Evolutionary conservation across 2,113 vertebrate genomes (phyloP), one percentile per base, ranked within the genome.

Genomic region (Paedocypris sp.): DNA sequence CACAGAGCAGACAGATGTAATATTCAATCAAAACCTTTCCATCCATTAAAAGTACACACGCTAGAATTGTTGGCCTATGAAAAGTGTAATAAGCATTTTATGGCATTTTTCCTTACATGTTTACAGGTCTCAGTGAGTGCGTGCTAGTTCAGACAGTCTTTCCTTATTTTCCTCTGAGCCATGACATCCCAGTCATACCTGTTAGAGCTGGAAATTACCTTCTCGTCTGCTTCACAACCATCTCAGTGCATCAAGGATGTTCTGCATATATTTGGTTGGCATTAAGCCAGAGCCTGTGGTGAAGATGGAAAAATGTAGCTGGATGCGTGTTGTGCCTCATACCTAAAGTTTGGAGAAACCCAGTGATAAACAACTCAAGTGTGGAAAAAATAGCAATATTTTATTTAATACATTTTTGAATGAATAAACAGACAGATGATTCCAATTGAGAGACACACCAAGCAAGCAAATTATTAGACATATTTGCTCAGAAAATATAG

Each of bases 131-230:
- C 46, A 18, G 46, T n/a, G 13, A 29, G 46, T 2, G 23, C 13
- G 41, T 20, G n/a, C n/a, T n/a, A n/a, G n/a, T n/a, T n/a, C n/a
- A n/a, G n/a, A n/a, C n/a, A n/a, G 19, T 23, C 41, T 45, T 25
- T 49, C 32, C 35, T 58, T 22, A 49, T 43, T 53, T 48, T 11
- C 39, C 62, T 56, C 35, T 25, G n/a, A 64, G 43, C 51, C n/a
- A n/a, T n/a, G n/a, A n/a, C n/a, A n/a, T n/a, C n/a, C n/a, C 75
- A 79, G 80, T 79, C 80, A 79, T 73, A 83, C 73, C 79, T 83
- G 82, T 78, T 82, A 75, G 79, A 83, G 79, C 78, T 74, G 70
- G 74, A 82, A 82, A 83, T 83, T 78, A 81, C 71, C 75, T 81
- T 75, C 76, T 74, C 50, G 59, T 41, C 51, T 59, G 72, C 35